phyloP scores from a whole-genome alignment of 2,888 invertebrate species.

The Zonitis immaculata region DNA sequence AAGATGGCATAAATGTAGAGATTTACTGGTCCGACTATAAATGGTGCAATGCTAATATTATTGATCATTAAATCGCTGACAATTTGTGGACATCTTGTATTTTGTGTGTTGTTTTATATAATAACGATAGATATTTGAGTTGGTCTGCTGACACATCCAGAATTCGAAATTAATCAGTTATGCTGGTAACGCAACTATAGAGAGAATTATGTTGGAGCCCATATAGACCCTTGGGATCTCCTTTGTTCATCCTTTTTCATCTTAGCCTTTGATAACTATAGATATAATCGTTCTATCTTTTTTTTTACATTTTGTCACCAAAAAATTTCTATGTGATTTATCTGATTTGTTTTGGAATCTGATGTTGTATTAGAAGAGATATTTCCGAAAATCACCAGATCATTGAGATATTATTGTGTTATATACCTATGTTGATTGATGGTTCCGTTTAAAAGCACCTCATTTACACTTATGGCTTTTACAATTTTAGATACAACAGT shows the following conservation, averaged over 20 bases:
- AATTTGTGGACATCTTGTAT: no score
- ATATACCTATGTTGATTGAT: slow-evolving; percentile 27
- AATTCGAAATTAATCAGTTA: not conserved
- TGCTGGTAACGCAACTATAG: not conserved
- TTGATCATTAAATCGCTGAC: no score
- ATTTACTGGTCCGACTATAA: no score
- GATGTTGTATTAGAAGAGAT: slow-evolving; percentile 6
- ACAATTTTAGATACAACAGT: not conserved
- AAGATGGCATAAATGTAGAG: no score
- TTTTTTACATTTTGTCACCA: not conserved
- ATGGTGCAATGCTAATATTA: no score
- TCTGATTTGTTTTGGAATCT: slow-evolving; percentile 4
- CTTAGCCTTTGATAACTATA: no score
- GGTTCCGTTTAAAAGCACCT: slow-evolving; percentile 1
- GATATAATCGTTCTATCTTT: not conserved
- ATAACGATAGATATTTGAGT: not conserved
- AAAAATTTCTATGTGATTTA: not conserved
- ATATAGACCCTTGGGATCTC: not conserved
- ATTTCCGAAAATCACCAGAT: slow-evolving; percentile 14
- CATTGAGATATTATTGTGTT: slow-evolving; percentile 23
- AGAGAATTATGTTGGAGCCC: not conserved
- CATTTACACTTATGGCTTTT: not conserved
- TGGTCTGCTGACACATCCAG: not conserved
- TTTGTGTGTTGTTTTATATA: not conserved
- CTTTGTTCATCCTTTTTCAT: not conserved